A percentile compares a stretch with the other conserved stretches of the same genome.
These are phyloP conservation scores for Alauda arvensis DNA, from an alignment of 2,797 vertebrate genomes.

Conservation along the genomic window DNA sequence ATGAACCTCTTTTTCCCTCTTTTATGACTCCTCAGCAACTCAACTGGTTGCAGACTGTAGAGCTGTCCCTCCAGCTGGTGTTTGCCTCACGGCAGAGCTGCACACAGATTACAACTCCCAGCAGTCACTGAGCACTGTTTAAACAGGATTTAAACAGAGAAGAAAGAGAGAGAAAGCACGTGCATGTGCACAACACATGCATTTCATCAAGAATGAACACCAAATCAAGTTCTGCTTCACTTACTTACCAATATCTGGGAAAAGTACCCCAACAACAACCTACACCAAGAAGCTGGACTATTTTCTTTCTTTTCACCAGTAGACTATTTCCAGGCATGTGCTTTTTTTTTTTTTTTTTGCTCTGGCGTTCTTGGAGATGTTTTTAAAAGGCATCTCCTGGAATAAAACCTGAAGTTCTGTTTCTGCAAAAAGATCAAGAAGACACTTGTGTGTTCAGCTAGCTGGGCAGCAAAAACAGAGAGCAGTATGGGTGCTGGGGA, in stretches of 20 bases:
- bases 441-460: not conserved
- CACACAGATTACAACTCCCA: conserved; percentile 22
- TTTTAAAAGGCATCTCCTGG: not conserved
- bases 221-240: conserved; percentile 6
- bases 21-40: conserved; percentile 18
- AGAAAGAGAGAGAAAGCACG: conserved; percentile 21
- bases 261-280: not conserved
- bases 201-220: conserved; percentile 9
- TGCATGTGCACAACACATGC: not conserved
- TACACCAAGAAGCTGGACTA: not conserved
- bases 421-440: not conserved
- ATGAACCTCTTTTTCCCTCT: not conserved
- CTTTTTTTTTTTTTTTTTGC: not conserved
- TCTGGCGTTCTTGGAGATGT: not conserved
- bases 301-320: not conserved
- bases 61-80: conserved; percentile 11
- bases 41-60: not conserved
- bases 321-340: not conserved
- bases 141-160: conserved; percentile 33
- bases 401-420: not conserved
- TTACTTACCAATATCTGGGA: not conserved
- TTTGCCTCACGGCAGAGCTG: conserved; percentile 28
- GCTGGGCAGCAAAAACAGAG: not conserved
- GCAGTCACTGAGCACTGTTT: conserved; percentile 22
- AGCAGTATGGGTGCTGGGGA: not conserved